phyloP scores from a whole-genome alignment of 2,888 invertebrate genomes.

The Anarsia innoxiella region DNA sequence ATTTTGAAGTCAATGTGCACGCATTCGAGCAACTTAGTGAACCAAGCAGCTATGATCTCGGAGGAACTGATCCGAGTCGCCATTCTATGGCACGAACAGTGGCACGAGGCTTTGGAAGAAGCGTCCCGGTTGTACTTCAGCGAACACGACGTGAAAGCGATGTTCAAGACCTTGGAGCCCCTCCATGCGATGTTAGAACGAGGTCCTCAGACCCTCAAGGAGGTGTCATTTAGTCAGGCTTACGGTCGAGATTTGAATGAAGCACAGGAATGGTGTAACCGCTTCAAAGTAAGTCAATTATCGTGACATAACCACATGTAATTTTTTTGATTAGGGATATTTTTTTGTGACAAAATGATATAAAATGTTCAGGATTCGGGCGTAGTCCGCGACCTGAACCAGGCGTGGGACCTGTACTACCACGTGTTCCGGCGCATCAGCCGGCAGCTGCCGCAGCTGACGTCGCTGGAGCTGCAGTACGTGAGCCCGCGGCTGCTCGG shows the following conservation, averaged over 20 bases:
- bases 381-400: constrained; percentile 93
- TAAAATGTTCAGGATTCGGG: constrained; percentile 77
- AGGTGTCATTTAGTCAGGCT: constrained; percentile 96
- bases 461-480: constrained; percentile 93
- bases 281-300: constrained; percentile 78
- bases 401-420: constrained; percentile 99
- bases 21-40: constrained; percentile 92
- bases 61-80: constrained; percentile 98
- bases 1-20: constrained; percentile 97
- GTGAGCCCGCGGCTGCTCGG: constrained; percentile 93
- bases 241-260: constrained; percentile 96
- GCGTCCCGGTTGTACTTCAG: constrained; percentile 96
- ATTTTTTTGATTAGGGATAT: neutral
- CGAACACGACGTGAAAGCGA: constrained; percentile 95
- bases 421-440: constrained; percentile 98
- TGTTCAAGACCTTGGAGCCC: constrained; percentile 97
- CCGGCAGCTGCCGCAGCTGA: constrained; percentile 93
- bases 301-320: neutral
- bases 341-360: neutral
- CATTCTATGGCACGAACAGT: constrained; percentile 99
- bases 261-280: constrained; percentile 96
- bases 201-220: constrained; percentile 96
- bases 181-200: constrained; percentile 94
- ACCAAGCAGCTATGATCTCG: constrained; percentile 96
- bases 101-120: constrained; percentile 98